Conservation (phyloP, 2,888 invertebrate species). For the Eristalis arbustorum region DNA sequence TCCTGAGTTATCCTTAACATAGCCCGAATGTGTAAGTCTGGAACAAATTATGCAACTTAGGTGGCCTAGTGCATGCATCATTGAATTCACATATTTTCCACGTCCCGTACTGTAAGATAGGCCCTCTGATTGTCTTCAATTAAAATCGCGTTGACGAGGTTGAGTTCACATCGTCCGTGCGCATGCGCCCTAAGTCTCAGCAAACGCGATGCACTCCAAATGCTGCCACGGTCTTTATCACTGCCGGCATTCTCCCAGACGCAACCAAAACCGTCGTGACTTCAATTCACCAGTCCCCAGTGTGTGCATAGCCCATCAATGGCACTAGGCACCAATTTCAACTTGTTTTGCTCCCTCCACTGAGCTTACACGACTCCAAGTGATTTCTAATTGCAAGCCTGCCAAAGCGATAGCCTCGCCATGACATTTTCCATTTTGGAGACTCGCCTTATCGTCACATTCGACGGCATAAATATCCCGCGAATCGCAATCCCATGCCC, state of each 20-base stretch:
- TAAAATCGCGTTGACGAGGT: not conserved
- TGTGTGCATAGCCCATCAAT: not conserved
- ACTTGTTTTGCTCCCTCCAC: not conserved
- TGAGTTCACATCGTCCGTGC: not conserved
- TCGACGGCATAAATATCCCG: constrained; percentile 60
- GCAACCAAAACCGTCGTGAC: not conserved
- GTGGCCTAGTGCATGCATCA: too few relatives aligned
- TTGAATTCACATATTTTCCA: too few relatives aligned
- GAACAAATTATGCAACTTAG: too few relatives aligned
- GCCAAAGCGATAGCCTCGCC: constrained; percentile 63
- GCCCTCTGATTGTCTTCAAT: too few relatives aligned
- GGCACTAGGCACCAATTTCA: not conserved
- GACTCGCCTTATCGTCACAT: constrained; percentile 47
- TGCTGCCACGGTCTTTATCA: not conserved
- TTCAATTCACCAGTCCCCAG: not conserved
- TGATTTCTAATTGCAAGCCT: constrained; percentile 64
- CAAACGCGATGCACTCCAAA: not conserved
- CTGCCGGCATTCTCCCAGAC: not conserved
- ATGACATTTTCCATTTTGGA: constrained; percentile 69
- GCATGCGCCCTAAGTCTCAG: not conserved
- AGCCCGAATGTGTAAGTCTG: too few relatives aligned
- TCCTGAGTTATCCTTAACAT: too few relatives aligned
- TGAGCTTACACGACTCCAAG: constrained; percentile 45
- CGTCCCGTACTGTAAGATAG: too few relatives aligned
- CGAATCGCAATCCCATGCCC: constrained; percentile 5